These are phyloP conservation scores for Orientallactaga sibirica DNA, from an alignment of 2,797 vertebrate species.

Conservation along the genomic window DNA sequence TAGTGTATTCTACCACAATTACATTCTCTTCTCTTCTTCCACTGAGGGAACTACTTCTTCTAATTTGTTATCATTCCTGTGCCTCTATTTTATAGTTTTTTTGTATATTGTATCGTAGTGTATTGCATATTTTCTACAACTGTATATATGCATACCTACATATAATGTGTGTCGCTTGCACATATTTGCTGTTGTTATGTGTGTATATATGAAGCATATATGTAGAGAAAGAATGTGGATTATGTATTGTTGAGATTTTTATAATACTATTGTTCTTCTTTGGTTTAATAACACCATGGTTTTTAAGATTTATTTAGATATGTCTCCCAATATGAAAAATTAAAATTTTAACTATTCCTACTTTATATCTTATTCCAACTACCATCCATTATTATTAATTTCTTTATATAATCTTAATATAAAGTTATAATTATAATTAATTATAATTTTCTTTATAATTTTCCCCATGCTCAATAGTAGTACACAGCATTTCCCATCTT, in stretches of 20 bases:
- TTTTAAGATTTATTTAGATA: constrained; percentile 20
- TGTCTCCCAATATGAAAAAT: background rate
- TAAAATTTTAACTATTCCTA: constrained; percentile 26
- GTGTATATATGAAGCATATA: background rate
- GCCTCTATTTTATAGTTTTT: background rate
- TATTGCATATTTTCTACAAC: background rate
- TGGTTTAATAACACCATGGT: background rate
- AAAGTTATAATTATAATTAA: too few species aligned
- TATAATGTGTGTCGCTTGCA: background rate
- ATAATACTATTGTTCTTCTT: background rate
- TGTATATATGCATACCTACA: background rate
- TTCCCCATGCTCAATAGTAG: too few species aligned
- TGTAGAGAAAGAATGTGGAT: background rate
- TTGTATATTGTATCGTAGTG: background rate
- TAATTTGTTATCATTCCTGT: background rate
- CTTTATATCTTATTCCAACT: background rate
- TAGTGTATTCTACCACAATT: background rate
- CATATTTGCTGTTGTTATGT: background rate
- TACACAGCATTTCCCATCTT: background rate
- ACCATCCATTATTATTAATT: background rate
- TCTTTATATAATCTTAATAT: background rate
- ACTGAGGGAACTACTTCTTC: background rate
- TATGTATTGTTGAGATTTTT: constrained; percentile 34
- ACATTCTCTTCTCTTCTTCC: background rate
- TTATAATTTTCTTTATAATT: too few species aligned